Base-by-base conservation (phyloP, 2,797 vertebrate species). In the Xenops minutus region DNA sequence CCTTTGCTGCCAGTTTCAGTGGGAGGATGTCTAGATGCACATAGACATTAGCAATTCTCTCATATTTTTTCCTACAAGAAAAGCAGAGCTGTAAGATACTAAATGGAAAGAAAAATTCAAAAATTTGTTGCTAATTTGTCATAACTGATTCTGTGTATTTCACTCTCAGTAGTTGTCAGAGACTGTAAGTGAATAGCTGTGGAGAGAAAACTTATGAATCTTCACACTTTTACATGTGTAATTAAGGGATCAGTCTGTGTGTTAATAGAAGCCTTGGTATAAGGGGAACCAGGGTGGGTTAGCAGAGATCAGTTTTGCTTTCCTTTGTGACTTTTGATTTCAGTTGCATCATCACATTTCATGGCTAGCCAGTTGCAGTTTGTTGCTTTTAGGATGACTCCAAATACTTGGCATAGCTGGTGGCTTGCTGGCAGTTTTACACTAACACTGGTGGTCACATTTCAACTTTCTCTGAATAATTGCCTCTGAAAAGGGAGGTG, bases 211-310 rank as follows among this genome's bases (percentile, higher is more conserved):
- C 34, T 62, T 48, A 17, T 16, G 36, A 59, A 89, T 51, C 0
- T 0, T 79, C 62, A 32, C 0, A 0, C 34, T 66, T 85, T 58
- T 18, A 59, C n/a, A 32, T 55, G 17, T 59, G 26, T 46, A 84
- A 69, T 52, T 79, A 36, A 39, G 29, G 44, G 36, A 36, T 76
- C 13, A n/a, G 13, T 32, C 34, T 56, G 0, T 41, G 18, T 5
- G 0, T 81, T 68, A 54, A 24, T 44, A 46, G 12, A 30, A 29
- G 9, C 36, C 26, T 52, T 10, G 0, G 0, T 52, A 48, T 17
- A 44, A 76, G 23, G 21, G 32, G 34, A 79, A 41, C 6, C 54
- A 76, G 43, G 61, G 18, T 5, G 6, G 12, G 10, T 63, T 66
- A 83, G 36, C 39, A 77, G 81, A 75, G 49, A 63, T 41, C 11